A percentile compares a stretch with the other conserved stretches of the same genome.
Conservation (phyloP, 2,797 vertebrate genomes). For the Leptatherina wallacei region DNA sequence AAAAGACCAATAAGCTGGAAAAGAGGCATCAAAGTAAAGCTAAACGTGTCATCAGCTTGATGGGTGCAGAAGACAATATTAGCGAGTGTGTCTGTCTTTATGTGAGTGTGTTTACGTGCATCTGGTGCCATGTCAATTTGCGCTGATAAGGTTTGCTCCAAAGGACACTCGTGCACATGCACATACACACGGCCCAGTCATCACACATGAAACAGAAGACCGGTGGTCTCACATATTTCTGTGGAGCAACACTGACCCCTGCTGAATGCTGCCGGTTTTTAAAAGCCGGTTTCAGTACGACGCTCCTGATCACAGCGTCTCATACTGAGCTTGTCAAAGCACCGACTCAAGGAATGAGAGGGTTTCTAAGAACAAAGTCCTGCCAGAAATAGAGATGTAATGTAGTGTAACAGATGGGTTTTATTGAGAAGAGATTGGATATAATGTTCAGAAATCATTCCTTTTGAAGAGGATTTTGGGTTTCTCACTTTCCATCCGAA, state of each 20-base stretch:
- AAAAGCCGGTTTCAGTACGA: neutral
- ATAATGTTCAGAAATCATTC: slow-evolving; percentile 15
- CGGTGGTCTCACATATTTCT: slow-evolving; percentile 25
- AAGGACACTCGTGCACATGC: slow-evolving; percentile 8
- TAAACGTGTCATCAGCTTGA: slow-evolving; percentile 43
- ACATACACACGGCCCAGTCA: slow-evolving; percentile 30
- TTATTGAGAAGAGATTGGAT: slow-evolving; percentile 5
- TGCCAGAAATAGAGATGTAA: slow-evolving; percentile 16
- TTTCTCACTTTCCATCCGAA: neutral
- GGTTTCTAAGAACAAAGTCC: slow-evolving; percentile 30
- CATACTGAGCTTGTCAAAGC: slow-evolving; percentile 15
- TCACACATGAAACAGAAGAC: neutral
- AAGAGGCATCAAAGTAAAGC: slow-evolving; percentile 37
- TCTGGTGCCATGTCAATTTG: slow-evolving; percentile 27
- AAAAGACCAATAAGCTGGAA: slow-evolving; percentile 53
- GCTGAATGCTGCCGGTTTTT: slow-evolving; percentile 27
- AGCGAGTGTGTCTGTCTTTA: slow-evolving; percentile 10
- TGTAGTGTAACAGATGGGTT: slow-evolving; percentile 7
- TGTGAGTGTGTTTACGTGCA: slow-evolving; percentile 12
- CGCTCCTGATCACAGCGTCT: slow-evolving; percentile 31
- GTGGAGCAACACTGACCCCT: slow-evolving; percentile 79
- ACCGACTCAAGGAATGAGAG: slow-evolving; percentile 14
- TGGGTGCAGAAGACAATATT: slow-evolving; percentile 12
- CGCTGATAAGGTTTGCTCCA: slow-evolving; percentile 28
- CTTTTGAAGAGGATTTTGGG: neutral